phyloP scores from a whole-genome alignment of 2,797 vertebrate species.

The Triplophysa yarkandensis region DNA sequence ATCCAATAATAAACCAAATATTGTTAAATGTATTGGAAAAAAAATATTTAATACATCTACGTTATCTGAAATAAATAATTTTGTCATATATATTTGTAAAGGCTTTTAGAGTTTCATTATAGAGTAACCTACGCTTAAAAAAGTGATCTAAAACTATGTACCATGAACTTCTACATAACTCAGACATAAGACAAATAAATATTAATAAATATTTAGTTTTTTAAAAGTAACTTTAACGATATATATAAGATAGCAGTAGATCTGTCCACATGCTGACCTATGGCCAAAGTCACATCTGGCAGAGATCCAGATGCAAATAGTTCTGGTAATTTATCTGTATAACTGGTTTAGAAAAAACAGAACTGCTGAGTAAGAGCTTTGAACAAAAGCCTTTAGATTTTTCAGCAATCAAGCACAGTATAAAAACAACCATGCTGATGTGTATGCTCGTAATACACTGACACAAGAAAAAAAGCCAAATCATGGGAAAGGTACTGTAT shows the following conservation, averaged over 20 bases:
- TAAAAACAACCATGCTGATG: constrained; percentile 64
- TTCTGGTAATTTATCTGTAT: constrained; percentile 65
- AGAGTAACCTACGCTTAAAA: no score
- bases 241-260: background rate
- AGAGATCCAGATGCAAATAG: background rate
- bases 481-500: constrained; percentile 5
- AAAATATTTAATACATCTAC: no score
- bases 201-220: no score
- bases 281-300: constrained; percentile 8
- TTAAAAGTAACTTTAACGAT: background rate
- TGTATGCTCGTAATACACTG: constrained; percentile 7
- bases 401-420: constrained; percentile 64
- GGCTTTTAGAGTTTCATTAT: no score
- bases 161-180: background rate
- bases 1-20: background rate
- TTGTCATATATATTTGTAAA: no score
- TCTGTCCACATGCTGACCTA: background rate
- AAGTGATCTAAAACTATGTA: background rate
- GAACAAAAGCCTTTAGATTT: constrained; percentile 69
- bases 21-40: background rate
- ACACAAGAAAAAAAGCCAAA: constrained; percentile 14
- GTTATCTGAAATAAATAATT: background rate
- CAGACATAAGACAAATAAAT: no score
- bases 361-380: constrained; percentile 71
- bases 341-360: constrained; percentile 67